A percentile compares a stretch with the other conserved stretches of the same genome.
phyloP scores from a whole-genome alignment of 2,888 invertebrate genomes.

The Agonum fuliginosum region DNA sequence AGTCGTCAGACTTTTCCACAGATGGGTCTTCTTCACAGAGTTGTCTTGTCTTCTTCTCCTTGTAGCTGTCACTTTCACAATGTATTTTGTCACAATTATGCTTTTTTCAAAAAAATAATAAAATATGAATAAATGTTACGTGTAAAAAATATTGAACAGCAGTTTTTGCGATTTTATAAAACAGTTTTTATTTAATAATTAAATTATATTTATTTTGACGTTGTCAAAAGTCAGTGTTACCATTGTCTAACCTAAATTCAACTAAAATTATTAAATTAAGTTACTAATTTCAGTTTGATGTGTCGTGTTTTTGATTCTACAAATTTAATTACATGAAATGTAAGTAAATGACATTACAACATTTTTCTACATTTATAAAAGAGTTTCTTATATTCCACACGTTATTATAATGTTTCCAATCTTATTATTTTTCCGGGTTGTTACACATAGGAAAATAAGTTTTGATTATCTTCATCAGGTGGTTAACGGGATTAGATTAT shows the following conservation, averaged over 20 bases:
- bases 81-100: slow-evolving; percentile 19
- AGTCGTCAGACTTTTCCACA: too few species aligned
- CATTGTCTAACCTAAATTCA: slow-evolving; percentile 33
- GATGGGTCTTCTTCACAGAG: too few species aligned
- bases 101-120: slow-evolving; percentile 4
- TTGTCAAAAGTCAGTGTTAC: slow-evolving; percentile 24
- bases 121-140: neutral
- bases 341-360: slow-evolving; percentile 36
- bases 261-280: slow-evolving; percentile 36
- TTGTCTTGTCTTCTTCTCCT: too few species aligned
- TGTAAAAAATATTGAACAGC: too few species aligned
- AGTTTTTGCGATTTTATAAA: neutral
- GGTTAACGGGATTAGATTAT: slow-evolving; percentile 60
- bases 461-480: slow-evolving; percentile 59
- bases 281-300: slow-evolving; percentile 43
- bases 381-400: neutral
- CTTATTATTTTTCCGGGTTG: slow-evolving; percentile 12
- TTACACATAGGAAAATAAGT: slow-evolving; percentile 43
- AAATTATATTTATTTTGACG: neutral
- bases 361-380: neutral
- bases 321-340: slow-evolving; percentile 55
- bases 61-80: slow-evolving; percentile 22
- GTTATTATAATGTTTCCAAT: neutral
- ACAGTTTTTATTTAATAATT: neutral
- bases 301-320: slow-evolving; percentile 52